phyloP scores from a whole-genome alignment of 2,888 invertebrate genomes.

The Epistrophe grossulariae region DNA sequence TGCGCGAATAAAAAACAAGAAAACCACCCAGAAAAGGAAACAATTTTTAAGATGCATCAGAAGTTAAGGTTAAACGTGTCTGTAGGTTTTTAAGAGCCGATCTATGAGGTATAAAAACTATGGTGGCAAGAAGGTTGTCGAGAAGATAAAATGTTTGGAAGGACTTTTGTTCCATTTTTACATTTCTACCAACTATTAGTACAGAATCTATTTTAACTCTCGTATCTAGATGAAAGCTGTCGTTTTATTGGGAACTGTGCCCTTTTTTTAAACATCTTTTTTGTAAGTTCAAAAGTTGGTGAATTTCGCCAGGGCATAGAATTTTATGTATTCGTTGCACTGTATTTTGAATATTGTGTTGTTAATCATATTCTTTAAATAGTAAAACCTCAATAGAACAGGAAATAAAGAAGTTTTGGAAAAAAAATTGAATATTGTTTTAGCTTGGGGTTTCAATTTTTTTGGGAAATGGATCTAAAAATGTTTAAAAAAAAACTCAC shows the following conservation, averaged over 20 bases:
- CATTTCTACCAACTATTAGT: conserved; percentile 16
- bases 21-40: conserved; percentile 32
- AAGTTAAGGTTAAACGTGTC: conserved; percentile 58
- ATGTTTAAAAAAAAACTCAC: too few species aligned
- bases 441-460: too few species aligned
- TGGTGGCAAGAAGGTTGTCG: not conserved
- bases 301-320: not conserved
- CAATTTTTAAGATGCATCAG: conserved; percentile 63
- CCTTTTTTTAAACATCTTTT: conserved; percentile 9
- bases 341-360: too few species aligned
- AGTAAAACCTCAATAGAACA: too few species aligned
- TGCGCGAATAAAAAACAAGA: conserved; percentile 13
- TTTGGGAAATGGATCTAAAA: too few species aligned
- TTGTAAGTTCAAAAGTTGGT: conserved; percentile 6
- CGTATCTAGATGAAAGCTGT: conserved; percentile 57
- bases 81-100: conserved; percentile 24
- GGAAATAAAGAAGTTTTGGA: too few species aligned
- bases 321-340: too few species aligned
- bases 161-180: conserved; percentile 31
- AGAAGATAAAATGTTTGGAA: not conserved
- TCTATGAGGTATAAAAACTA: not conserved
- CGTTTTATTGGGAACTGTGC: conserved; percentile 36
- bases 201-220: conserved; percentile 23
- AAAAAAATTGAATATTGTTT: too few species aligned
- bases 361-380: too few species aligned